Evolutionary conservation across 2,113 vertebrate genomes (phyloP), one percentile per base, ranked within the genome.

Genomic region (Hydrochoerus hydrochaeris): DNA sequence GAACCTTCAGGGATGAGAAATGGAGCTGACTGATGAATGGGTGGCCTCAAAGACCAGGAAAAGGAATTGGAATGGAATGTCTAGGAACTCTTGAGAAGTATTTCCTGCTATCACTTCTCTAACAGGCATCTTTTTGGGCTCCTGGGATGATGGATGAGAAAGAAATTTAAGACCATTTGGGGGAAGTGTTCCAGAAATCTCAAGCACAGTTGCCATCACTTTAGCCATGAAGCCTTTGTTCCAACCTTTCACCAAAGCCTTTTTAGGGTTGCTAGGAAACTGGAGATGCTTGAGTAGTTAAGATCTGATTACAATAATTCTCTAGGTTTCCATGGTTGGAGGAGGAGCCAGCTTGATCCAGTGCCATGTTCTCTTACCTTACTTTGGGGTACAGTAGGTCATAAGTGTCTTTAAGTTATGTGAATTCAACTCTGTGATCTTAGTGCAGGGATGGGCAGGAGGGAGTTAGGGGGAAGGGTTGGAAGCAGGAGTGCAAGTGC

Each of bases 191-290:
- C 71, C 69, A 35, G 93, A 57, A 93, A 38, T 83, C 91, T 96
- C 44, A 88, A 35, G 52, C 52, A n/a, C 57, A 90, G 67, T 92
- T 89, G 95, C 90, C 92, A 81, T 92, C 58, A 90, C 63, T 65
- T 88, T 82, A 89, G 54, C 94, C 60, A 58, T 6, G 32, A 94
- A 94, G 78, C 86, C 85, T 83, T 96, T 44, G 69, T 95, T 97
- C 65, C 95, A 95, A 35, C 44, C 88, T 77, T 95, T 94, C 90
- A 71, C 97, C 92, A 92, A 81, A 94, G 94, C 73, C 1, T 95
- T 92, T 93, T 11, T 60, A 95, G 88, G 90, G 97, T 98, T 98
- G 97, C 97, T 98, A 98, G 96, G 97, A 97, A 92, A 97, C 97
- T 1, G 38, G 85, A 75, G 94, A 97, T 95, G 94, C 92, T 96